These are phyloP conservation scores for Heliconius aoede DNA, from an alignment of 2,888 invertebrate species.

Conservation along the genomic window DNA sequence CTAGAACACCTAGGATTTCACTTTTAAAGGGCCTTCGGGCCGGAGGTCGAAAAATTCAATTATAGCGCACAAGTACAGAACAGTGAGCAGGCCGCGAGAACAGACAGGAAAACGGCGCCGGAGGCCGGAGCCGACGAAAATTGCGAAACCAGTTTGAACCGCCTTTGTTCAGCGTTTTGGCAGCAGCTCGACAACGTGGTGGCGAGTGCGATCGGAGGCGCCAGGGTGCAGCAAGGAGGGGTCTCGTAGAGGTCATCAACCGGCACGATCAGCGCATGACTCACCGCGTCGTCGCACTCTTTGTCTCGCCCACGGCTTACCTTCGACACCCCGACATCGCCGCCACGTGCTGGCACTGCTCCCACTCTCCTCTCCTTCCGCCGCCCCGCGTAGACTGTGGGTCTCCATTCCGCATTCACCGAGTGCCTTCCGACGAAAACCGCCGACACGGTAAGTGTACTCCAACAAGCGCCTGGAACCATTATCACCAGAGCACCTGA, in stretches of 20 bases:
- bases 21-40: constrained; percentile 45
- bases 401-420: background rate
- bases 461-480: constrained; percentile 99
- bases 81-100: constrained; percentile 52
- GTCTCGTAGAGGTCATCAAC: constrained; percentile 72
- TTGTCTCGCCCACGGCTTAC: constrained; percentile 65
- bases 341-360: constrained; percentile 55
- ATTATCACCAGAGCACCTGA: constrained; percentile 98
- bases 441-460: constrained; percentile 97
- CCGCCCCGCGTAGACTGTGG: background rate
- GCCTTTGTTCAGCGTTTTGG: constrained; percentile 76
- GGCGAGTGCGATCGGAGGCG: constrained; percentile 68
- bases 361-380: constrained; percentile 31
- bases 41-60: constrained; percentile 48
- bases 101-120: constrained; percentile 67
- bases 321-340: constrained; percentile 49
- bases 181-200: constrained; percentile 75
- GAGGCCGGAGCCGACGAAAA: constrained; percentile 68
- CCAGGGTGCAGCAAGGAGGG: constrained; percentile 69
- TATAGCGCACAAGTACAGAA: constrained; percentile 47
- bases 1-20: constrained; percentile 47
- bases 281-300: constrained; percentile 65
- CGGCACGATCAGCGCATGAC: constrained; percentile 70
- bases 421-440: constrained; percentile 63
- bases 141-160: constrained; percentile 78